Evolutionary conservation across 2,797 vertebrate genomes (phyloP).

Genomic region (Parauchenoglanis punctatus): DNA sequence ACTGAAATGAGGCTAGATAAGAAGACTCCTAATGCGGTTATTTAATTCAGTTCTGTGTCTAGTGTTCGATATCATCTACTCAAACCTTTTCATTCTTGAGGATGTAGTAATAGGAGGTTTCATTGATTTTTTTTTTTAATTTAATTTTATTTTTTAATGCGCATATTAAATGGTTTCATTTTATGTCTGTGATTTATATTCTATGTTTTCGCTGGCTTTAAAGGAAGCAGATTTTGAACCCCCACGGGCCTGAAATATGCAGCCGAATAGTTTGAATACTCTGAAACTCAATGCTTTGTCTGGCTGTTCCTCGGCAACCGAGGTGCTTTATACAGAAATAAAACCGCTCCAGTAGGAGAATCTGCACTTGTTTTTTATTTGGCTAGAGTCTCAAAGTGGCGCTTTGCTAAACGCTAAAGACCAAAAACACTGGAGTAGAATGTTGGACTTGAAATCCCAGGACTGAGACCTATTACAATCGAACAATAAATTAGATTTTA

Average conservation of each 20-base stretch:
- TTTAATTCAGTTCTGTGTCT: not conserved
- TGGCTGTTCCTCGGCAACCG: constrained; percentile 74
- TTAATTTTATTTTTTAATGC: too few species aligned
- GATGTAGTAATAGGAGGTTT: not conserved
- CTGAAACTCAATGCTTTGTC: constrained; percentile 57
- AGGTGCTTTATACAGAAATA: constrained; percentile 53
- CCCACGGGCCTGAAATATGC: constrained; percentile 53
- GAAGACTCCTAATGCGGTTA: not conserved
- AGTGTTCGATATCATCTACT: not conserved
- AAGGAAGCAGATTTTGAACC: constrained; percentile 46
- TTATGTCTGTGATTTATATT: constrained; percentile 40
- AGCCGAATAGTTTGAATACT: constrained; percentile 49
- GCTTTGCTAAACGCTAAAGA: constrained; percentile 21
- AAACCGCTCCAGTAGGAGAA: constrained; percentile 57
- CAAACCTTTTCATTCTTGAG: not conserved
- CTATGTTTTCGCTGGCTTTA: constrained; percentile 27
- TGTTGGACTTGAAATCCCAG: not conserved
- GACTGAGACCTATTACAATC: not conserved
- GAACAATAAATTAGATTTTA: not conserved
- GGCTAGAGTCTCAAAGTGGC: constrained; percentile 52
- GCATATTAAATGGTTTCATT: not conserved
- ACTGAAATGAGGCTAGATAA: not conserved
- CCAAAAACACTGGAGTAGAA: not conserved
- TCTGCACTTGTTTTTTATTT: constrained; percentile 45
- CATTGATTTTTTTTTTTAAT: not conserved